Percentiles rank a stretch among this genome's conserved stretches.
Evolutionary conservation across 2,113 vertebrate genomes (phyloP).

Genomic region (Ammodytes dubius): DNA sequence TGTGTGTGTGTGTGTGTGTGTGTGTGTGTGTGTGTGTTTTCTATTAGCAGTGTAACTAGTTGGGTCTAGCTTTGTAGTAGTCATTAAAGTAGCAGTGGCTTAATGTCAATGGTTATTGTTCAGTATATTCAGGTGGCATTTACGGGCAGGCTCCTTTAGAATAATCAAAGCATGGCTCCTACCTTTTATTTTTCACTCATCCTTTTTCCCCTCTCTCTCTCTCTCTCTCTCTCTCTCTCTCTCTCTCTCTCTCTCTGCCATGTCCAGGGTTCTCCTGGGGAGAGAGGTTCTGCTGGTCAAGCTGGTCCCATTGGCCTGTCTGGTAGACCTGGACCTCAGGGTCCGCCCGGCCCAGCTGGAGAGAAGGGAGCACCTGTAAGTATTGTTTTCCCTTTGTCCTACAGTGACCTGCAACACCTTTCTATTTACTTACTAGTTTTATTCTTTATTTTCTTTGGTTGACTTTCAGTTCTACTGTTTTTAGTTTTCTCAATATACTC

Average conservation of each 20-base stretch:
- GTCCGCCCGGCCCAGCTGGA: constrained; percentile 94
- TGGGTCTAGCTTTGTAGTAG: constrained; percentile 20
- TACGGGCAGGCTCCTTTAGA: background rate
- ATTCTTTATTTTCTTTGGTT: background rate
- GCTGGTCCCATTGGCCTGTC: constrained; percentile 95
- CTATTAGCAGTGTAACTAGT: constrained; percentile 45
- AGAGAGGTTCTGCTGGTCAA: constrained; percentile 92
- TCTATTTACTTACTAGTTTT: background rate
- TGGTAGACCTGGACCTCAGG: constrained; percentile 94
- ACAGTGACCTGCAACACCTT: background rate
- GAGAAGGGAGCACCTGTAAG: constrained; percentile 97
- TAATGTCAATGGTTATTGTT: constrained; percentile 41
- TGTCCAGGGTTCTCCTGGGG: constrained; percentile 93
- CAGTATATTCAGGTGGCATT: background rate
- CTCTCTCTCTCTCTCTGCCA: background rate
- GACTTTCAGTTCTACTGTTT: background rate
- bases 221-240: background rate
- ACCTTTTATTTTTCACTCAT: background rate
- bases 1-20: background rate
- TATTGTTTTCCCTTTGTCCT: constrained; percentile 42
- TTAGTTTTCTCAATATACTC: constrained; percentile 25
- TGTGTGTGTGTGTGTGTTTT: constrained; percentile 20
- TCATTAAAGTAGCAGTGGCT: background rate
- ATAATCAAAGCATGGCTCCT: constrained; percentile 1
- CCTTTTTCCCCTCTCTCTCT: background rate